These are phyloP conservation scores for Cactoblastis cactorum DNA, from an alignment of 2,888 invertebrate species.

Conservation along the genomic window DNA sequence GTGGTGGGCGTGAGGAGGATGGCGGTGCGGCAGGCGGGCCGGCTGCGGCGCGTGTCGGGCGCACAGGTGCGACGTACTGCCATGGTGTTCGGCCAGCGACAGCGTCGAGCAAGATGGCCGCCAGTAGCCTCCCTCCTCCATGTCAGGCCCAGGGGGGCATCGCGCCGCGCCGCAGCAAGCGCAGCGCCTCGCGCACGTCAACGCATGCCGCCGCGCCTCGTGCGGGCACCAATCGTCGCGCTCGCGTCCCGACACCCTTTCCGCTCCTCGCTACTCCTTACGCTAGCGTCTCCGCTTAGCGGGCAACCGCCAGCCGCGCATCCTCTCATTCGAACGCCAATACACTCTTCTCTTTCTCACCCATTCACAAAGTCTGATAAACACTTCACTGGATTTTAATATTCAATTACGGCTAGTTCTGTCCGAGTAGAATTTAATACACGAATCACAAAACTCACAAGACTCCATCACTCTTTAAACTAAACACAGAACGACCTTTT, in stretches of 20 bases:
- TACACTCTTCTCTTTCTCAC: conserved; percentile 29
- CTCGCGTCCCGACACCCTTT: conserved; percentile 78
- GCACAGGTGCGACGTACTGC: conserved; percentile 68
- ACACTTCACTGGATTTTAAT: conserved; percentile 24
- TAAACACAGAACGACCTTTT: conserved; percentile 33
- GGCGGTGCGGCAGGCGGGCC: conserved; percentile 63
- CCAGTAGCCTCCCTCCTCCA: conserved; percentile 76
- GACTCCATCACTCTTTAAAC: conserved; percentile 54
- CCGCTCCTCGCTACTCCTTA: conserved; percentile 48
- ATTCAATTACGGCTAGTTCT: conserved; percentile 31
- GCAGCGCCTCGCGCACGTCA: conserved; percentile 76
- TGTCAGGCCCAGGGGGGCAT: conserved; percentile 70
- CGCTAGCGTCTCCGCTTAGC: conserved; percentile 65
- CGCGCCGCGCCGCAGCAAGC: conserved; percentile 77
- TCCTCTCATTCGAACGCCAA: conserved; percentile 60
- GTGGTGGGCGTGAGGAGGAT: conserved; percentile 63
- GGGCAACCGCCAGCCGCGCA: conserved; percentile 58
- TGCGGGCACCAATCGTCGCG: conserved; percentile 77
- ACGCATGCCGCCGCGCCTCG: conserved; percentile 76
- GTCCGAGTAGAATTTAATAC: conserved; percentile 25
- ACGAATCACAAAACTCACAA: conserved; percentile 32
- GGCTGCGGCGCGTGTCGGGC: conserved; percentile 66
- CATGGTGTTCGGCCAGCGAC: conserved; percentile 72
- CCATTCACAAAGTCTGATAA: conserved; percentile 27
- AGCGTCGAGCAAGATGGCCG: conserved; percentile 76